Evolutionary conservation across 2,113 vertebrate genomes (phyloP).

Genomic region (Blennius ocellaris): DNA sequence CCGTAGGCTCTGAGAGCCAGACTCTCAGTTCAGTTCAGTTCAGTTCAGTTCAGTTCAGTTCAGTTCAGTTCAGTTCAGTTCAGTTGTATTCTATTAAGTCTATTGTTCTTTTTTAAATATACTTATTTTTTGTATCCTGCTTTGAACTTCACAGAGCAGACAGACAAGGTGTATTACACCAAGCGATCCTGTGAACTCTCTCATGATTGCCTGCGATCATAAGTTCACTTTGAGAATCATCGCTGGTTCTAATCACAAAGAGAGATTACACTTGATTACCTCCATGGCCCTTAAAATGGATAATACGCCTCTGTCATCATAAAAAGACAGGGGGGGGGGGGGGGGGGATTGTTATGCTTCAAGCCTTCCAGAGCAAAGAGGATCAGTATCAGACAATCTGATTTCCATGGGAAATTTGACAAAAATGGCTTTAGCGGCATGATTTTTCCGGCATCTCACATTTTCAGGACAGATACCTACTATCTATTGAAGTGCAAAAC

Average conservation of each 20-base stretch:
- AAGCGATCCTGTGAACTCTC: not conserved
- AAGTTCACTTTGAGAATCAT: constrained; percentile 25
- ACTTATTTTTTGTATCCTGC: not conserved
- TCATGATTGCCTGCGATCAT: constrained; percentile 53
- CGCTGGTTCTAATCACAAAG: constrained; percentile 14
- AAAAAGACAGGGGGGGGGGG: too few relatives aligned
- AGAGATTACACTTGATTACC: constrained; percentile 57
- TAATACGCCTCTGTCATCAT: constrained; percentile 19
- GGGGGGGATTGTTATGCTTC: too few relatives aligned
- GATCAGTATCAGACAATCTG: constrained; percentile 9
- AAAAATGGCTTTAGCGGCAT: not conserved
- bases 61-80: too few relatives aligned
- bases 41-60: too few relatives aligned
- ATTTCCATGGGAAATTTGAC: not conserved
- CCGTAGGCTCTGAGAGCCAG: too few relatives aligned
- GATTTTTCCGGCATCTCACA: not conserved
- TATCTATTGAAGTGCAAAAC: not conserved
- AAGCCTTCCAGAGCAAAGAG: not conserved
- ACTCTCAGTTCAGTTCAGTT: too few relatives aligned
- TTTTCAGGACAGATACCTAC: too few relatives aligned
- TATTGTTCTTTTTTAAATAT: not conserved
- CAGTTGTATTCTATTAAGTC: too few relatives aligned
- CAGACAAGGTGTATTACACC: not conserved
- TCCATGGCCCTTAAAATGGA: constrained; percentile 29
- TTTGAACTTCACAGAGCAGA: constrained; percentile 6